A percentile compares a stretch with the other conserved stretches of the same genome.
These are phyloP conservation scores for Lophius americanus DNA, from an alignment of 2,797 vertebrate species.

Conservation along the genomic window DNA sequence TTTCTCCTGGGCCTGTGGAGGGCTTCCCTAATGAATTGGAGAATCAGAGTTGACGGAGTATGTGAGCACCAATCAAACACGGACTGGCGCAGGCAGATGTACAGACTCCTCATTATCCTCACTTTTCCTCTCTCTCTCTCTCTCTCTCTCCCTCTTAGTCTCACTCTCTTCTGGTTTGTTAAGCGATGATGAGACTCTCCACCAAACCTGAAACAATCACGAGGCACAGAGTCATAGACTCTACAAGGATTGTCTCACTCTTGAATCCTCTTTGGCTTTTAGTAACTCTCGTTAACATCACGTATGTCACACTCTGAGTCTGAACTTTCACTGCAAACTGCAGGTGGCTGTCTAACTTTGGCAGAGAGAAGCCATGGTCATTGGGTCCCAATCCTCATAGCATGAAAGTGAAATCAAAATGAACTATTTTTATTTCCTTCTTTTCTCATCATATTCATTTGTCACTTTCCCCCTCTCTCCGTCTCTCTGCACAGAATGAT, in stretches of 20 bases:
- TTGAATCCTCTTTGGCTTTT: slow-evolving; percentile 4
- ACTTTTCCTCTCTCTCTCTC: slow-evolving; percentile 17
- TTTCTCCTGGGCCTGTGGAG: slow-evolving; percentile 26
- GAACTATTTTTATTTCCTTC: background rate
- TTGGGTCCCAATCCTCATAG: slow-evolving; percentile 12
- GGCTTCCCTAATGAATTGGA: slow-evolving; percentile 55
- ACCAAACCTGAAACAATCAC: slow-evolving; percentile 30
- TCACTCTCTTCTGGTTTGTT: slow-evolving; percentile 20
- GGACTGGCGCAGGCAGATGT: slow-evolving; percentile 48
- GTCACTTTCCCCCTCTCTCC: background rate
- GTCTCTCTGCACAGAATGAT: slow-evolving; percentile 85
- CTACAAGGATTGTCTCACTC: slow-evolving; percentile 11
- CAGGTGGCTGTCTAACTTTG: background rate
- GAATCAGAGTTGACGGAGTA: slow-evolving; percentile 48
- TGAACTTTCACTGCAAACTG: background rate
- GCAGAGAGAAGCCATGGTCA: slow-evolving; percentile 19
- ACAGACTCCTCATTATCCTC: slow-evolving; percentile 59
- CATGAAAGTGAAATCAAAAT: slow-evolving; percentile 13
- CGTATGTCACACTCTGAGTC: slow-evolving; percentile 10
- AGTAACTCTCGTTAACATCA: slow-evolving; percentile 1
- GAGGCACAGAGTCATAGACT: slow-evolving; percentile 8
- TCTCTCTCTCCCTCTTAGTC: slow-evolving; percentile 7
- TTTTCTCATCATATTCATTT: background rate
- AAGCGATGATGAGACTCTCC: slow-evolving; percentile 25
- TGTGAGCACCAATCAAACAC: slow-evolving; percentile 58